A percentile compares a stretch with the other conserved stretches of the same genome.
Evolutionary conservation across 2,113 vertebrate species (phyloP).

Genomic region (Pterocles orientalis): DNA sequence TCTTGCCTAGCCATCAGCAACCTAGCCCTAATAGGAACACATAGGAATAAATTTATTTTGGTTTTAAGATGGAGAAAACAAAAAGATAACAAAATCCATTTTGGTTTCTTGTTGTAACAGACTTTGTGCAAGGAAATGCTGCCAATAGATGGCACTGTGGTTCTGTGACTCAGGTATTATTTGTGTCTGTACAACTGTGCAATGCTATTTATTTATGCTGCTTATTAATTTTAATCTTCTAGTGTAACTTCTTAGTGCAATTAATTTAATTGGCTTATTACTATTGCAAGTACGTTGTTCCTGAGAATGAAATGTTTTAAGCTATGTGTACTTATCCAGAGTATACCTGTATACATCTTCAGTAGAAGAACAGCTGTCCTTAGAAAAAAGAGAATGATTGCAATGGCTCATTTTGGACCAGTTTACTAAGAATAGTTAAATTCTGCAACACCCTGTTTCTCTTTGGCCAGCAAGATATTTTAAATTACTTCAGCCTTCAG

Average conservation of each 20-base stretch:
- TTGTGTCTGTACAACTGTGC: not conserved
- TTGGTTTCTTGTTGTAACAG: not conserved
- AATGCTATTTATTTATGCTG: not conserved
- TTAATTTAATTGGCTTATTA: not conserved
- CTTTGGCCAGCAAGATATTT: conserved; percentile 5
- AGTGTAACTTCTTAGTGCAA: not conserved
- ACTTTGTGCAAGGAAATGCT: not conserved
- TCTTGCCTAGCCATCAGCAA: too few relatives aligned
- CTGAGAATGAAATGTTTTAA: not conserved
- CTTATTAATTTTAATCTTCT: not conserved
- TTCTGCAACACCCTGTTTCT: not conserved
- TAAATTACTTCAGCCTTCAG: not conserved
- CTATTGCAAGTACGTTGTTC: not conserved
- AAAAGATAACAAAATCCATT: not conserved
- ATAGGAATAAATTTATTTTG: not conserved
- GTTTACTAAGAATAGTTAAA: not conserved
- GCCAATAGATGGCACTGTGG: conserved; percentile 66
- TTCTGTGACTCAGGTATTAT: not conserved
- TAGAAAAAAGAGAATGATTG: not conserved
- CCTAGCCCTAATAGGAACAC: too few relatives aligned
- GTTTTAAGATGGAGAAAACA: not conserved
- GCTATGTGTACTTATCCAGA: not conserved
- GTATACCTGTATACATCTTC: not conserved
- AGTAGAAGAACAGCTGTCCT: not conserved
- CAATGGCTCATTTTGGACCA: not conserved